Evolutionary conservation across 2,797 vertebrate species (phyloP).

Genomic region (Cheirogaleus major): DNA sequence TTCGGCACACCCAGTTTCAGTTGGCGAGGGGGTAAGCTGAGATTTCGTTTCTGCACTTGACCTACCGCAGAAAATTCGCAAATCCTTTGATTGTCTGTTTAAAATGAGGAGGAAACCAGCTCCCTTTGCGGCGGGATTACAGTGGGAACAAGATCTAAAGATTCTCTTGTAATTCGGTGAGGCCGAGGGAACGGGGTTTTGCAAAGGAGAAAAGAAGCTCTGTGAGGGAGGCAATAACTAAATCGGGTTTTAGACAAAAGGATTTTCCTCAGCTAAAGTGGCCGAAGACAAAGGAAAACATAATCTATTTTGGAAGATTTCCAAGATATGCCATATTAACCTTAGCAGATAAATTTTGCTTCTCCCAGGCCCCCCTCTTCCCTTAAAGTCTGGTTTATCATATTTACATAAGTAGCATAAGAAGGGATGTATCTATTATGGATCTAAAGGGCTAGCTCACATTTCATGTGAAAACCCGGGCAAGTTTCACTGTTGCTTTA

Average conservation of each 20-base stretch:
- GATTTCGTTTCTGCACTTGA: constrained; percentile 89
- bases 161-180: constrained; percentile 87
- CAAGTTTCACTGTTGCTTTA: constrained; percentile 84
- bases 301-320: constrained; percentile 87
- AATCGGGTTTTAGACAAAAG: constrained; percentile 84
- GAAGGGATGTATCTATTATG: constrained; percentile 83
- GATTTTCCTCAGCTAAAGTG: constrained; percentile 87
- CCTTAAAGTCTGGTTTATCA: constrained; percentile 79
- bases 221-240: constrained; percentile 83
- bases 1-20: constrained; percentile 74
- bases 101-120: constrained; percentile 88
- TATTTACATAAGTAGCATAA: constrained; percentile 88
- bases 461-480: constrained; percentile 80
- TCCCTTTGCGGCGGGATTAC: constrained; percentile 87
- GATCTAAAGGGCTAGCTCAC: constrained; percentile 83
- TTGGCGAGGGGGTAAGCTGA: constrained; percentile 75
- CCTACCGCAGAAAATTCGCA: constrained; percentile 89
- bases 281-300: constrained; percentile 84
- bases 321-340: constrained; percentile 87
- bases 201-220: constrained; percentile 85
- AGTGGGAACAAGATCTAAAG: constrained; percentile 88
- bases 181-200: constrained; percentile 84
- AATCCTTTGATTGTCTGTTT: constrained; percentile 88
- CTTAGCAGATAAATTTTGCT: constrained; percentile 83
- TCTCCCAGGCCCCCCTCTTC: constrained; percentile 73